Conservation (phyloP, 2,113 vertebrate genomes). For the Ivindomyrus marchei region DNA sequence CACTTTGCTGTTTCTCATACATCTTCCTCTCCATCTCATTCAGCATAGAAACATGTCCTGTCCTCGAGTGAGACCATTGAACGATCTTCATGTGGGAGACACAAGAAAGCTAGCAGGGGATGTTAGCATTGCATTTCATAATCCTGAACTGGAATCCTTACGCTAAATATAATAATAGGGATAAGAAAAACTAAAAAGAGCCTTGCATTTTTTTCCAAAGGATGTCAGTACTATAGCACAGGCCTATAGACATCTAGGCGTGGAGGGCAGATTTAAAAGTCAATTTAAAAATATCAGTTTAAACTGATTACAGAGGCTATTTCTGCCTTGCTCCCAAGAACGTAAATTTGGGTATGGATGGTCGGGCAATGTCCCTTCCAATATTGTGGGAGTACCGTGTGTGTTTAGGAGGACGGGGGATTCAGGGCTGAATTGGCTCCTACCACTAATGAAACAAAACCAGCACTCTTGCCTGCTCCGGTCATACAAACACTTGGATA, state of each 20-base stretch:
- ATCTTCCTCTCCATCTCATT: neutral
- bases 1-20: neutral
- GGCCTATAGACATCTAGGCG: neutral
- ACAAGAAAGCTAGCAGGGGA: neutral
- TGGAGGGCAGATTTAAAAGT: neutral
- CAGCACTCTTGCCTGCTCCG: neutral
- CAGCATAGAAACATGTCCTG: neutral
- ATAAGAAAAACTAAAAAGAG: neutral
- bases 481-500: neutral
- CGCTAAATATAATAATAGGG: neutral
- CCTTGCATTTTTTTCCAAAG: neutral
- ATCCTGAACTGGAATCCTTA: neutral
- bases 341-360: neutral
- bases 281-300: neutral
- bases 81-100: neutral
- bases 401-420: neutral
- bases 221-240: neutral
- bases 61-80: neutral
- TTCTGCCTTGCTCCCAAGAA: neutral
- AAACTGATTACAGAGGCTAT: neutral
- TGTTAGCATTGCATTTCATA: neutral
- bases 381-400: neutral
- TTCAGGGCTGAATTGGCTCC: neutral
- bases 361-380: neutral
- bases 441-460: neutral